Percentiles rank a stretch among this genome's conserved stretches.
Evolutionary conservation across 2,113 vertebrate genomes (phyloP).

Genomic region (Megaceryle torquata): DNA sequence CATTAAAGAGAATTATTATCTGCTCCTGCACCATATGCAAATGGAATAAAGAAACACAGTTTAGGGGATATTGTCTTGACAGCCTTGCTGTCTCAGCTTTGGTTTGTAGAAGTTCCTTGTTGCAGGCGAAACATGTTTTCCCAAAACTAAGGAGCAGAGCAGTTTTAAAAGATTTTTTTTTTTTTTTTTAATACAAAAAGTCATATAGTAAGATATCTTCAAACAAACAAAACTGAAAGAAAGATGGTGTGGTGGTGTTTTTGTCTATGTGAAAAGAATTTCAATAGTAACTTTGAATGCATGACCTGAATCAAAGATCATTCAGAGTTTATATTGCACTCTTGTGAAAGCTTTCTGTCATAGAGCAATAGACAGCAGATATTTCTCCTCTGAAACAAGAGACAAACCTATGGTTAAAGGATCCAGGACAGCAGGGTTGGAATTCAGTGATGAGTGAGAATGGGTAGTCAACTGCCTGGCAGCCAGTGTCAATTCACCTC

Average conservation of each 20-base stretch:
- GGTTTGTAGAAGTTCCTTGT: neutral
- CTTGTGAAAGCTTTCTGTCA: neutral
- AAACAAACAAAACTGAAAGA: neutral
- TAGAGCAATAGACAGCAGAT: neutral
- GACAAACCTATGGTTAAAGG: neutral
- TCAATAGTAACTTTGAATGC: neutral
- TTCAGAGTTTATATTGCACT: neutral
- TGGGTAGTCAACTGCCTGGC: neutral
- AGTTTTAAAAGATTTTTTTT: neutral
- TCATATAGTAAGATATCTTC: neutral
- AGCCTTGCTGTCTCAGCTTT: neutral
- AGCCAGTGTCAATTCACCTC: neutral
- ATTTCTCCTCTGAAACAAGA: neutral
- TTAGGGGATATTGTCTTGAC: neutral
- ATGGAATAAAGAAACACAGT: slow-evolving; percentile 5
- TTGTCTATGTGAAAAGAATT: neutral
- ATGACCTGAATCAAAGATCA: neutral
- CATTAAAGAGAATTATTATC: neutral
- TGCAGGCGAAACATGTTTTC: neutral
- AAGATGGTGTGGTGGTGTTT: neutral
- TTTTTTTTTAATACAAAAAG: neutral
- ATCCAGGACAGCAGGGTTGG: neutral
- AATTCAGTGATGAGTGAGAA: neutral
- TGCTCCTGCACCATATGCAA: neutral
- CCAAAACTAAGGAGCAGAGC: neutral